Base-by-base conservation (phyloP, 1,140 invertebrate species). In the Papilio dardanus region DNA sequence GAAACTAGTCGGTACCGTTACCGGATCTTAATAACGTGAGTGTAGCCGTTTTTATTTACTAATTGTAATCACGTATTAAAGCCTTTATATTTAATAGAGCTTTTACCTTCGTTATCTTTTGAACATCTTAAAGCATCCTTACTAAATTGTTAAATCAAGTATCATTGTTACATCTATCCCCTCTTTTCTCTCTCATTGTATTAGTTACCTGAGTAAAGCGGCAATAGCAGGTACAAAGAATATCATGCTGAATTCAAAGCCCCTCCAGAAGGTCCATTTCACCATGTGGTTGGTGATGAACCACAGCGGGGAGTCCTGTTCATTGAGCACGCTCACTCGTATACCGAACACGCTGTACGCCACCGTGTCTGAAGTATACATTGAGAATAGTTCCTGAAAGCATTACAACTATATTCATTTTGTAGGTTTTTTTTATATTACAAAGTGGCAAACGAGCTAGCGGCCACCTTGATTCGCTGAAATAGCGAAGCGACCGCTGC, bases 221-320 rank as follows among this genome's bases (percentile, higher is more conserved):
- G 88, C 90, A 0, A 89, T 19, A 19, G 75, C 79, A 0, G 94
- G 94, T 19, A 93, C 33, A 21, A 94, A 90, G 68, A 94, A 94
- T 30, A 91, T 86, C 62, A 92, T 78, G 4, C 85, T 88, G 62
- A 94, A 94, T 33, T 94, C 93, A 0, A 93, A 88, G 50, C 94
- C 94, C 16, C 94, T 83, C 80, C 91, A 92, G 75, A 94, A 92
- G 24, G 90, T 94, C 37, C 94, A 95, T 46, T 91, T 92, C 4
- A 95, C 95, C 31, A 96, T 91, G 42, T 92, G 85, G 33, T 77
- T 84, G 1, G 90, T 90, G 24, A 92, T 92, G 14, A 62, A 75
- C 90, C 90, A 90, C 21, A 90, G 75, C 0, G 88, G 88, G 0
- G 90, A 92, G 7, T 82, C 71, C n/a, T 82, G 77, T 16, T 83